These are phyloP conservation scores for Pristis pectinata DNA, from an alignment of 2,797 vertebrate genomes.

Conservation along the genomic window DNA sequence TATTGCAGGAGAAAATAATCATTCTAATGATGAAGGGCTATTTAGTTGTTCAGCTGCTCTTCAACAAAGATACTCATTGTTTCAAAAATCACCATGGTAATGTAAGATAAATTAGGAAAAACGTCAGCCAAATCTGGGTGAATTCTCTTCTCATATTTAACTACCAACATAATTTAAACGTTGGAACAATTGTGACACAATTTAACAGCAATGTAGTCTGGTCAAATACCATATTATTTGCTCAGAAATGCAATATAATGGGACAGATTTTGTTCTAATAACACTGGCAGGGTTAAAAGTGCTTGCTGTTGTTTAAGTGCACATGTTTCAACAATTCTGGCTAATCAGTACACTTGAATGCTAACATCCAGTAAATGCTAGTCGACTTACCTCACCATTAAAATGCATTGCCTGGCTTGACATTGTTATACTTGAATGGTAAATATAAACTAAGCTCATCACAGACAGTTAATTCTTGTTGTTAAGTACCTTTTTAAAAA, in stretches of 20 bases:
- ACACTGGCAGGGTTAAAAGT: no score
- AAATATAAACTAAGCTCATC: not conserved
- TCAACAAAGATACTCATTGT: not conserved
- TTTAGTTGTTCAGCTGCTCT: not conserved
- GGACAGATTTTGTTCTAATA: not conserved
- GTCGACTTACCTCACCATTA: not conserved
- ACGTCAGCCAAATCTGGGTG: not conserved
- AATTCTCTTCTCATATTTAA: slow-evolving; percentile 22
- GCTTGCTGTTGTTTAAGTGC: no score
- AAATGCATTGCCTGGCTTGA: not conserved
- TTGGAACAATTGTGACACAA: slow-evolving; percentile 1
- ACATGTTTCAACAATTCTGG: no score
- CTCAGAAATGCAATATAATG: not conserved
- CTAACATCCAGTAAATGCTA: not conserved
- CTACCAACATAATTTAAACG: not conserved
- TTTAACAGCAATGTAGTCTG: not conserved
- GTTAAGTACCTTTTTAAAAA: not conserved
- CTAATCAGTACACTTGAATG: not conserved
- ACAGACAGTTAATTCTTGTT: not conserved
- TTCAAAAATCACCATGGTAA: not conserved
- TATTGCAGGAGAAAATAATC: not conserved
- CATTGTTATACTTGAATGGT: not conserved
- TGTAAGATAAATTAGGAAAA: not conserved
- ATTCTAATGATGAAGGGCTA: not conserved
- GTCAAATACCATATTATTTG: not conserved